These are phyloP conservation scores for Lepidothrix coronata DNA, from an alignment of 2,113 vertebrate genomes.

Conservation along the genomic window DNA sequence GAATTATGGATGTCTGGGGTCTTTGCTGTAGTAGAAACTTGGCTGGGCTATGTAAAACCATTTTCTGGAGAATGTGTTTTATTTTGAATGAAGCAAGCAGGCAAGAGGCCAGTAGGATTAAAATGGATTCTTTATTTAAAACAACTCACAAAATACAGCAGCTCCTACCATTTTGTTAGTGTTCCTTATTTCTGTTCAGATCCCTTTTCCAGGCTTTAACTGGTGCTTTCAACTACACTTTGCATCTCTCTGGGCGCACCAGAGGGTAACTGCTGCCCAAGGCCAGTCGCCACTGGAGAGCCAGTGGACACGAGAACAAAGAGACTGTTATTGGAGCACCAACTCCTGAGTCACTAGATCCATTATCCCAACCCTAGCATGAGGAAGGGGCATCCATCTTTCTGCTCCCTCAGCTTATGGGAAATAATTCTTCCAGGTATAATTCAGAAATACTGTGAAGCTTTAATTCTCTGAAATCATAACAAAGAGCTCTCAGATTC, in stretches of 20 bases:
- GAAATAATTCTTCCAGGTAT: conserved; percentile 31
- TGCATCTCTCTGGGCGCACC: neutral
- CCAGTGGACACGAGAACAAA: neutral
- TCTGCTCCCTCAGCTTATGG: neutral
- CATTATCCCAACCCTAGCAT: conserved; percentile 3
- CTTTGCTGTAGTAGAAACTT: conserved; percentile 53
- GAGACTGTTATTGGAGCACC: conserved; percentile 5
- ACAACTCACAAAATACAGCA: conserved; percentile 30
- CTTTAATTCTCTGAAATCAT: neutral
- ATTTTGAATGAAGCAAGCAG: conserved; percentile 55
- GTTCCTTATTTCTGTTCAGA: neutral
- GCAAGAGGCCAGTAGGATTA: conserved; percentile 54
- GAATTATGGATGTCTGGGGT: conserved; percentile 63
- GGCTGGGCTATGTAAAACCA: conserved; percentile 36
- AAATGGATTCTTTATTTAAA: conserved; percentile 64
- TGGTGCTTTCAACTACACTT: neutral
- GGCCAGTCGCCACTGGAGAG: neutral
- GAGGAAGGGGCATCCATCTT: conserved; percentile 39
- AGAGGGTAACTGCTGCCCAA: neutral
- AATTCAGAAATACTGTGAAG: neutral
- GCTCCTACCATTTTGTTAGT: conserved; percentile 28
- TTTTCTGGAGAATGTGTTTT: conserved; percentile 54
- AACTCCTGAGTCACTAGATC: neutral
- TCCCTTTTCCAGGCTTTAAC: neutral
- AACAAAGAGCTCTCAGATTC: conserved; percentile 37